These are phyloP conservation scores for Cryptoleucopteryx plumbea DNA, from an alignment of 2,113 vertebrate genomes.

Conservation along the genomic window DNA sequence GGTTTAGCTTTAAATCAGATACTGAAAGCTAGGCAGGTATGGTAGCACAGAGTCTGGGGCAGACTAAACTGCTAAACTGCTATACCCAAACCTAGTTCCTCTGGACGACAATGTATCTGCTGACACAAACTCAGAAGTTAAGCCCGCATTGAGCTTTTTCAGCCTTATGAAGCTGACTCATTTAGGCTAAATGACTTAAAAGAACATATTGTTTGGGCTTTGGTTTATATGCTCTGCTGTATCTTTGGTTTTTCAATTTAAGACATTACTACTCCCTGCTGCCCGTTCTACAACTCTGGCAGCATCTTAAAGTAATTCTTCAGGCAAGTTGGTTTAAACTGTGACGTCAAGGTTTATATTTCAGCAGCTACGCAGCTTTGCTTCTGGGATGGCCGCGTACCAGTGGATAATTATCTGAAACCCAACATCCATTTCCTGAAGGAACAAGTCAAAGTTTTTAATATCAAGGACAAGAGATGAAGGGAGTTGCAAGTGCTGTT, in stretches of 20 bases:
- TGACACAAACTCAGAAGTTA: neutral
- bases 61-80: neutral
- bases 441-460: neutral
- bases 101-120: neutral
- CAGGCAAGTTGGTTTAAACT: neutral
- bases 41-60: neutral
- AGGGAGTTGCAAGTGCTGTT: neutral
- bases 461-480: neutral
- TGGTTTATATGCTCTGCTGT: neutral
- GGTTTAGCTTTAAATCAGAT: neutral
- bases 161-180: constrained; percentile 6
- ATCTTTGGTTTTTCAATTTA: neutral
- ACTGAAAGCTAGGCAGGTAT: neutral
- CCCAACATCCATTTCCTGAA: neutral
- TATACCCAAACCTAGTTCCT: neutral
- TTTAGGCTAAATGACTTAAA: neutral
- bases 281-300: neutral
- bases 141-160: neutral
- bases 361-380: neutral
- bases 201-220: neutral
- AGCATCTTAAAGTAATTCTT: neutral
- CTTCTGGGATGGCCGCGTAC: neutral
- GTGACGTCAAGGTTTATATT: neutral
- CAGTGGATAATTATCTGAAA: neutral
- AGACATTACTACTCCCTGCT: neutral